These are phyloP conservation scores for Tychaedon coryphoeus DNA, from an alignment of 2,113 vertebrate genomes.

Conservation along the genomic window DNA sequence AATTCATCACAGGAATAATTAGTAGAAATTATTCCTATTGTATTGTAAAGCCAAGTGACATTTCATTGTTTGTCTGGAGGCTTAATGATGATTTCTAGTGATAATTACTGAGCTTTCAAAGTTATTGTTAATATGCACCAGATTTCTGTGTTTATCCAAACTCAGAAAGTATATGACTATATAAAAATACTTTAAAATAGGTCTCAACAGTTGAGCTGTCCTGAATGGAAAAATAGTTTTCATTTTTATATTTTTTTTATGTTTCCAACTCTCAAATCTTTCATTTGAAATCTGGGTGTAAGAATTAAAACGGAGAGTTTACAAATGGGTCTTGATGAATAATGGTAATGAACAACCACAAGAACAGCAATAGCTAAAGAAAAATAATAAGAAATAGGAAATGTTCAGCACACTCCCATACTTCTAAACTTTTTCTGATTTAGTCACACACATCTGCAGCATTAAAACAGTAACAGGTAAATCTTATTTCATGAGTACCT, in stretches of 20 bases:
- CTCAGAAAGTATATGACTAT: not conserved
- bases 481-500: not conserved
- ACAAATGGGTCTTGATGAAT: not conserved
- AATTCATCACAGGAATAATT: constrained; percentile 31
- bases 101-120: constrained; percentile 23
- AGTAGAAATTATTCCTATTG: constrained; percentile 15
- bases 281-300: not conserved
- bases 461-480: not conserved
- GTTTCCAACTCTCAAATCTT: not conserved
- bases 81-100: constrained; percentile 8
- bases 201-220: not conserved
- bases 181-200: constrained; percentile 11
- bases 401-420: not conserved
- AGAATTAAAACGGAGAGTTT: not conserved
- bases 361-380: not conserved
- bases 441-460: not conserved
- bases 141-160: constrained; percentile 8
- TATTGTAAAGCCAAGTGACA: not conserved
- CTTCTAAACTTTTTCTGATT: not conserved
- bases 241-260: not conserved
- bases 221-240: not conserved
- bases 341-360: not conserved
- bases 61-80: constrained; percentile 3
- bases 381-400: not conserved
- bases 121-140: not conserved